These are phyloP conservation scores for Caerostris darwini DNA, from an alignment of 1,140 invertebrate species.

Conservation along the genomic window DNA sequence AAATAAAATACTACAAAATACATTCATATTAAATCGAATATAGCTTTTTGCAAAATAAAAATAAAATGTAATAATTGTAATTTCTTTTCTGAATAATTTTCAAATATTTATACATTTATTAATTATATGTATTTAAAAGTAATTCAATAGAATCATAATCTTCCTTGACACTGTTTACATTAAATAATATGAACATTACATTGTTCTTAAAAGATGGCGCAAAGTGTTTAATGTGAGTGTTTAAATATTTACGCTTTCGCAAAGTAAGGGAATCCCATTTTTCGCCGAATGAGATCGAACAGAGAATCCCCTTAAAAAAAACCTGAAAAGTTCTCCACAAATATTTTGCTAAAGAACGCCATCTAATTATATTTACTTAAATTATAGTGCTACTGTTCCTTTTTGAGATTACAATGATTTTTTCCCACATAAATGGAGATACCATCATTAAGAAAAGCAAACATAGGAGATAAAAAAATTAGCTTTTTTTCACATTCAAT, in stretches of 20 bases:
- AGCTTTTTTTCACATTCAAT: neutral
- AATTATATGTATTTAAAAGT: no score
- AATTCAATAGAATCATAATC: no score
- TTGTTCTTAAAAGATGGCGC: neutral
- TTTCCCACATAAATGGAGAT: neutral
- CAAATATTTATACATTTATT: no score
- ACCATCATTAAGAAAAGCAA: conserved; percentile 47
- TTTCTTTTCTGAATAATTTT: no score
- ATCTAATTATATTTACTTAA: conserved; percentile 38
- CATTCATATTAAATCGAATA: no score
- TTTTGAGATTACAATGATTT: conserved; percentile 20
- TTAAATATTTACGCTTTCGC: conserved; percentile 15
- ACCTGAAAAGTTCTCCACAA: conserved; percentile 1
- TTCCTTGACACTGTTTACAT: neutral
- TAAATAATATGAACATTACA: neutral
- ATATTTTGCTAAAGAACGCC: neutral
- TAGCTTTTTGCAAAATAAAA: no score
- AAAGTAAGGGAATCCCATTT: neutral
- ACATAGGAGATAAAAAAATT: conserved; percentile 22
- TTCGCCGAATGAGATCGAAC: neutral
- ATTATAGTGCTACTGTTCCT: neutral
- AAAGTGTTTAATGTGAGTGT: neutral
- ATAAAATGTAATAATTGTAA: no score
- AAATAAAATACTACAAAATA: no score
- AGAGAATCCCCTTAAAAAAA: neutral